Conservation (phyloP, 1,140 invertebrate species). For the Parasteatoda tepidariorum region DNA sequence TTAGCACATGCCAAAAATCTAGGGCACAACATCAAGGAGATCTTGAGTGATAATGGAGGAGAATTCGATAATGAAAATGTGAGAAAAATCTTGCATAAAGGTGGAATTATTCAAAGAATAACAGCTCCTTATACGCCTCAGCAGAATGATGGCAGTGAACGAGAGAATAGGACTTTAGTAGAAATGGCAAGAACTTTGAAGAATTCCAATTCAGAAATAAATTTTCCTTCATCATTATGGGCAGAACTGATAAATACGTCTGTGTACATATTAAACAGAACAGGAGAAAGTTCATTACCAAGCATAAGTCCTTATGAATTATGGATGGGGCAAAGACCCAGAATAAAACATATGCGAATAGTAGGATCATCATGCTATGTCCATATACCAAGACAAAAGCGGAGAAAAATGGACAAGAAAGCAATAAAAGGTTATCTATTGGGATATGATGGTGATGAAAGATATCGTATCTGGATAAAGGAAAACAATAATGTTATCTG, state of each 20-base stretch:
- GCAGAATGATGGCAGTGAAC: conserved; percentile 42
- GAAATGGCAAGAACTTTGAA: neutral
- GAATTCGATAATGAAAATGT: conserved; percentile 45
- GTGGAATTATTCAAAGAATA: conserved; percentile 36
- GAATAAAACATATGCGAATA: conserved; percentile 26
- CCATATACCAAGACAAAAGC: conserved; percentile 36
- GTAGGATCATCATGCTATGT: conserved; percentile 32
- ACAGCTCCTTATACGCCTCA: conserved; percentile 54
- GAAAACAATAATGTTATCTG: neutral
- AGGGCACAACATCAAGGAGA: conserved; percentile 1
- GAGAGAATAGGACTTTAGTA: conserved; percentile 25
- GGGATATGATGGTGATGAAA: conserved; percentile 51
- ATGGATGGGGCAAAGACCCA: conserved; percentile 26
- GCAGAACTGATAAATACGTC: conserved; percentile 1
- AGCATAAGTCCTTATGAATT: conserved; percentile 34
- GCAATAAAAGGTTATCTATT: conserved; percentile 16
- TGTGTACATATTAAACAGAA: conserved; percentile 24
- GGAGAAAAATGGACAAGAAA: conserved; percentile 50
- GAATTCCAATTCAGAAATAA: conserved; percentile 12
- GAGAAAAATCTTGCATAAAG: conserved; percentile 1
- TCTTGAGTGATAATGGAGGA: conserved; percentile 48
- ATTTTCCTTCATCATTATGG: neutral
- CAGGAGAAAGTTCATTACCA: conserved; percentile 10
- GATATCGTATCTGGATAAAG: neutral
- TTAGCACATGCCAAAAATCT: conserved; percentile 19